phyloP scores from a whole-genome alignment of 30 jellyfish, hydroid and myxozoan genomes.

The Morbakka virulenta region DNA sequence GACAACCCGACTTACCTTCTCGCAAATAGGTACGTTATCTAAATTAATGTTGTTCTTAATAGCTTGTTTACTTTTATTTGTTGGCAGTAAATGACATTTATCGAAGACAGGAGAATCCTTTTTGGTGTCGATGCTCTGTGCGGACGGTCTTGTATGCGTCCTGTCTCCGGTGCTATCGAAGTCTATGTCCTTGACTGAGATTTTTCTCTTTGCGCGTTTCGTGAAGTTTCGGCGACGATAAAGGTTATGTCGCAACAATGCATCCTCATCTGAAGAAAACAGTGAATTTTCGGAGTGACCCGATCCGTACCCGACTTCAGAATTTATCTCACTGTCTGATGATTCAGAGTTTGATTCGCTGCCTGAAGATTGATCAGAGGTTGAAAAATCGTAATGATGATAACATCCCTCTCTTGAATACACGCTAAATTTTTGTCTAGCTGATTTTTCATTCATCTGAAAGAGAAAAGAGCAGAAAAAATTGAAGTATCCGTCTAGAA shows the following conservation, averaged over 20 bases:
- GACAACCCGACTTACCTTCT: neutral
- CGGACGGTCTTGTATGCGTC: conserved; percentile 19
- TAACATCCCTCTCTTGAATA: too few species aligned
- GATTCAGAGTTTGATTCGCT: neutral
- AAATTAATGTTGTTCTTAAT: too few species aligned
- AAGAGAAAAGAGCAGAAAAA: too few species aligned
- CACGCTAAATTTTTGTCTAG: too few species aligned
- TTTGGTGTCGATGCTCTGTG: conserved; percentile 27
- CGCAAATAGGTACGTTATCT: neutral
- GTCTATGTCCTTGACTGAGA: conserved; percentile 48
- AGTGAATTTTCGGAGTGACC: conserved; percentile 52
- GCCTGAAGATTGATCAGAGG: too few species aligned
- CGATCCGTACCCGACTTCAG: conserved; percentile 69
- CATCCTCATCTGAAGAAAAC: conserved; percentile 53
- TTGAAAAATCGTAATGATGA: too few species aligned
- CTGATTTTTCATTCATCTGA: neutral
- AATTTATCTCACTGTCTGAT: conserved; percentile 59
- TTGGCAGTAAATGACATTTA: neutral
- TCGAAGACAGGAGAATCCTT: conserved; percentile 23
- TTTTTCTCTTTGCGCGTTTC: conserved; percentile 50
- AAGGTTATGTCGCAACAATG: conserved; percentile 7
- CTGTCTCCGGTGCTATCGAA: conserved; percentile 68
- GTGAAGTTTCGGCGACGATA: conserved; percentile 38
- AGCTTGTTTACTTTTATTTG: neutral
- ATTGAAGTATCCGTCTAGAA: neutral